Conservation (phyloP, 1,140 invertebrate genomes). For the Homalodisca vitripennis region DNA sequence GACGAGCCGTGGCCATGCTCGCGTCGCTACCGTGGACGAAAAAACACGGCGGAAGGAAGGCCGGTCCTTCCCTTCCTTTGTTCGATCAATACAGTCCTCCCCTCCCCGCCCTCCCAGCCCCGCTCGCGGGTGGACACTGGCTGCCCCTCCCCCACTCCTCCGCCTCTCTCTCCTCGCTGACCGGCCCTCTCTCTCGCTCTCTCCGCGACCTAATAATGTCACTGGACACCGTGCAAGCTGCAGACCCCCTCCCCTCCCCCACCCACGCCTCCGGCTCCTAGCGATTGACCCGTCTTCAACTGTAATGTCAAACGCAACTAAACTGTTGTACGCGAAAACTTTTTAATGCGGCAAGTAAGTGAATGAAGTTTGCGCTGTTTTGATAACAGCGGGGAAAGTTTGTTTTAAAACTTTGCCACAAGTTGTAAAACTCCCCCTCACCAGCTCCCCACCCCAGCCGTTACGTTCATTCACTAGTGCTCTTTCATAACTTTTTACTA, state of each 20-base stretch:
- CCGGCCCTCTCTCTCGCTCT: constrained; percentile 25
- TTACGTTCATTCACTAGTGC: background rate
- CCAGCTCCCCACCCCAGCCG: background rate
- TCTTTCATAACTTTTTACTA: constrained; percentile 21
- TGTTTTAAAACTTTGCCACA: constrained; percentile 25
- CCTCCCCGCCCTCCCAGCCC: constrained; percentile 28
- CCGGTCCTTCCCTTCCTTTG: constrained; percentile 35
- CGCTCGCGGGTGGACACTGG: constrained; percentile 37
- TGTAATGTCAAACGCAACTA: background rate
- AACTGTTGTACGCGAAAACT: background rate
- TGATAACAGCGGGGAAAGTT: constrained; percentile 20
- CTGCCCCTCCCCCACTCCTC: constrained; percentile 17
- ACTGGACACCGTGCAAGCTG: background rate
- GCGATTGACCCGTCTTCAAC: constrained; percentile 20
- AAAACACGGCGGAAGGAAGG: constrained; percentile 34
- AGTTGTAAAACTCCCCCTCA: constrained; percentile 1
- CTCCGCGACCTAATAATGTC: constrained; percentile 11
- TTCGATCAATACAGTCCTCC: constrained; percentile 34
- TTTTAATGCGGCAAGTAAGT: too few species aligned
- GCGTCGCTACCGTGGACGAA: constrained; percentile 20
- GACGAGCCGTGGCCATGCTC: background rate
- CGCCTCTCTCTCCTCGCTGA: constrained; percentile 26
- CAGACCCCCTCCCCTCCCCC: constrained; percentile 7
- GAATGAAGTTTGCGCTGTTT: constrained; percentile 6
- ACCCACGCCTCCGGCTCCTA: background rate